Evolutionary conservation across 2,888 invertebrate genomes (phyloP).

Genomic region (Drosophila meridionalis): DNA sequence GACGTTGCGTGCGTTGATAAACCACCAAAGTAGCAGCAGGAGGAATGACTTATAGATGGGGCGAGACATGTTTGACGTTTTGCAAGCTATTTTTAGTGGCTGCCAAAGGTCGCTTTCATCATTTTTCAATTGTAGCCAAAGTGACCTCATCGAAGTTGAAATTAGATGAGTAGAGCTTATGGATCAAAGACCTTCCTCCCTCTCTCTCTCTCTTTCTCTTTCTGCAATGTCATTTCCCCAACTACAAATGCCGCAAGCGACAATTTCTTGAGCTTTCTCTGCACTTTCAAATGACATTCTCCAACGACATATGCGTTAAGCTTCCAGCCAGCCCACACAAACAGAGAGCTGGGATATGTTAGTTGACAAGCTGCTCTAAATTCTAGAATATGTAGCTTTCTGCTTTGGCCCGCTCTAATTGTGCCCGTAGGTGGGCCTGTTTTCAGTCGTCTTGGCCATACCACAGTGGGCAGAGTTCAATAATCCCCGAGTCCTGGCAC

Average conservation of each 20-base stretch:
- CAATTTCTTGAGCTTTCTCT: not conserved
- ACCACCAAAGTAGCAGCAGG: not conserved
- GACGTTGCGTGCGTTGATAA: slow-evolving; percentile 6
- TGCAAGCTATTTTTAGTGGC: not conserved
- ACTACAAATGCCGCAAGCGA: not conserved
- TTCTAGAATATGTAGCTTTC: slow-evolving; percentile 29
- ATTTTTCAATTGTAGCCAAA: not conserved
- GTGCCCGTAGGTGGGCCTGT: not conserved
- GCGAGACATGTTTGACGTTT: slow-evolving; percentile 1
- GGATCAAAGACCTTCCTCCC: not conserved
- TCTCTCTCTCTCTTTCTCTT: not conserved
- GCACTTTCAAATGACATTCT: not conserved
- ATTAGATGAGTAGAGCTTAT: not conserved
- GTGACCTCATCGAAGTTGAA: not conserved
- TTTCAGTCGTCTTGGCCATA: not conserved
- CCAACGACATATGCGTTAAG: not conserved
- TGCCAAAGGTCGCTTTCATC: slow-evolving; percentile 2
- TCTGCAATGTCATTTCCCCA: not conserved
- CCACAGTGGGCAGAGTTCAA: slow-evolving; percentile 44
- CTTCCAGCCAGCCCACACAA: not conserved
- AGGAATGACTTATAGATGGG: not conserved
- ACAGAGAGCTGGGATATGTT: slow-evolving; percentile 2
- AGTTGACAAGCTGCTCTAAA: slow-evolving; percentile 20
- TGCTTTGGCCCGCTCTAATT: slow-evolving; percentile 32
- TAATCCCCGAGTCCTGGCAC: slow-evolving; percentile 28